Base-by-base conservation (phyloP, 2,797 vertebrate genomes). In the Ambastaia sidthimunki region DNA sequence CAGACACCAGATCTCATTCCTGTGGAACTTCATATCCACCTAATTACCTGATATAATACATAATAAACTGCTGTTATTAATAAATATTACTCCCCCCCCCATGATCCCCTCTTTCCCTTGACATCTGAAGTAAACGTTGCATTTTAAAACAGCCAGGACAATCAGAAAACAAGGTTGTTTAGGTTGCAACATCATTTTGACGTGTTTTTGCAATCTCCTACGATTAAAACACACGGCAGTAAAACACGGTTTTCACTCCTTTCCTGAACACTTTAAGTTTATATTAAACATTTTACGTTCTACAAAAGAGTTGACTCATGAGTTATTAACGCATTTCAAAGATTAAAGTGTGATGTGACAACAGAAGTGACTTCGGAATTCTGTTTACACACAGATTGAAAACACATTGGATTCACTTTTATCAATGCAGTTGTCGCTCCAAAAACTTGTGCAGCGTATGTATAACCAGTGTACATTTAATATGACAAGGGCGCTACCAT, bases 1-100 rank as follows among this genome's bases (percentile, higher is more conserved):
- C 10, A 3, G 75, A 71, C 60, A 13, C 31, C 15, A 16, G 7
- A 70, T 70, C 41, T 78, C 55, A 70, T 50, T 25, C 66, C 44
- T 76, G 31, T 60, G 34, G 47, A 78, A 37, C 21, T 19, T 25
- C 28, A 50, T 47, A 55, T 47, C 71, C n/a, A 18, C 41, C 23
- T 78, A 60, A 71, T 78, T 68, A 69, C 44, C 71, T 68, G 75
- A 82, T 78, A 74, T 65, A 59, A 74, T 76, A 63, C 55, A 47
- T 28, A 57, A 69, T 25, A 60, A 5, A 50, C 52, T 34, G 54
- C 16, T 5, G 18, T 15, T 55, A 57, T 12, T 69, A 37, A 34
- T 68, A 25, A 75, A 69, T 50, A 80, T 82, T 68, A 83, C 54
- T 72, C 34, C 48, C 34, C 31, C 34, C 25, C n/a, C n/a, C n/a